phyloP scores from a whole-genome alignment of 2,113 vertebrate genomes.

The Coptodon rendalli region DNA sequence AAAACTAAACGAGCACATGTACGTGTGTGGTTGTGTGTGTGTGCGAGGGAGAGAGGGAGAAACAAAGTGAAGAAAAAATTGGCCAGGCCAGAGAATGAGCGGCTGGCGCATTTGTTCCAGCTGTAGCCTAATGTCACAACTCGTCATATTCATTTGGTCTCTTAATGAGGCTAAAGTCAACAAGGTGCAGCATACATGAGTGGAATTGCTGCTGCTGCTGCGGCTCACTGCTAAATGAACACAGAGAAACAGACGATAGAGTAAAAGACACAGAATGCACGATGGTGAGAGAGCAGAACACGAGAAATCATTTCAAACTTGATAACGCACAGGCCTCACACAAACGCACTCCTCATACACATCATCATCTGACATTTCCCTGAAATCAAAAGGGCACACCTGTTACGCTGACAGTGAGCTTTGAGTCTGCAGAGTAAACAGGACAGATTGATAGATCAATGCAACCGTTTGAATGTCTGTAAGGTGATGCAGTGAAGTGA shows the following conservation, averaged over 20 bases:
- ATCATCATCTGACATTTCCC: constrained; percentile 17
- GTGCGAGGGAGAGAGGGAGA: neutral
- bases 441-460: constrained; percentile 22
- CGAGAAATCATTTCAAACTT: constrained; percentile 33
- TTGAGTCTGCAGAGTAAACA: constrained; percentile 3
- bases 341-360: neutral
- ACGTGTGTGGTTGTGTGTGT: neutral
- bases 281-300: neutral
- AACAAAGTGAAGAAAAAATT: constrained; percentile 37
- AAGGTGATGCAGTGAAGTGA: neutral
- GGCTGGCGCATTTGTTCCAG: constrained; percentile 75
- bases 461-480: neutral
- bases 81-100: constrained; percentile 52
- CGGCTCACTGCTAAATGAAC: neutral
- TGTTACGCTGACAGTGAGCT: constrained; percentile 15
- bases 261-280: neutral
- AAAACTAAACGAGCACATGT: constrained; percentile 15
- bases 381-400: constrained; percentile 41
- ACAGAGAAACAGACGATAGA: neutral
- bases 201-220: constrained; percentile 13
- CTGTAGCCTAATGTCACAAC: constrained; percentile 74
- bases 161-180: constrained; percentile 73
- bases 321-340: neutral
- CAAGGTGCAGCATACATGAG: constrained; percentile 60
- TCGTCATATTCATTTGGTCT: constrained; percentile 75